Evolutionary conservation across 2,888 invertebrate genomes (phyloP).

Genomic region (Eilema depressum): DNA sequence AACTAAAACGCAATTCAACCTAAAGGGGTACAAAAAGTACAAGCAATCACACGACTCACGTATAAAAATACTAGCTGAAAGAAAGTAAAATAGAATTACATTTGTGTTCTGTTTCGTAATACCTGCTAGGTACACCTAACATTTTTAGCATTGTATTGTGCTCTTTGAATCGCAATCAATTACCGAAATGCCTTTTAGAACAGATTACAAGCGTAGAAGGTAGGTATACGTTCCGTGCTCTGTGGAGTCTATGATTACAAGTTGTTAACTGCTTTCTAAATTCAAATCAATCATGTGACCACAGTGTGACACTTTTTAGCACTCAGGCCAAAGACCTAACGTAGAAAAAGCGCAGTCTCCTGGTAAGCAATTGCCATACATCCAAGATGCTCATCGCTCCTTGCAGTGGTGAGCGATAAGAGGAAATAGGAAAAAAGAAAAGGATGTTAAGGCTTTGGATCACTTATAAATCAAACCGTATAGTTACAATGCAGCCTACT

Average conservation of each 20-base stretch:
- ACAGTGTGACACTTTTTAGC: slow-evolving; percentile 4
- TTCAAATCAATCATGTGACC: background rate
- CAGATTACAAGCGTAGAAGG: background rate
- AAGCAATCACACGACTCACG: background rate
- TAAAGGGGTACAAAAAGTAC: background rate
- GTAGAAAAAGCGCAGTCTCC: background rate
- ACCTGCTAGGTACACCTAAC: background rate
- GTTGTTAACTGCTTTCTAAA: background rate
- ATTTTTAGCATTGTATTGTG: background rate
- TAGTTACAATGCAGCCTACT: background rate
- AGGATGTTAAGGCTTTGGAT: background rate
- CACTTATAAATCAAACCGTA: background rate
- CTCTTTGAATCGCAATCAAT: slow-evolving; percentile 6
- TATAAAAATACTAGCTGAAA: background rate
- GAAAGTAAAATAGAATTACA: background rate
- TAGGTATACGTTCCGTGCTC: background rate
- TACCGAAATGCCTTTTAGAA: background rate
- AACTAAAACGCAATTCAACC: background rate
- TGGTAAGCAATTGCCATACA: background rate
- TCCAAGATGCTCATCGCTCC: background rate
- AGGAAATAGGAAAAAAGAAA: no score
- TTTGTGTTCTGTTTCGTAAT: background rate
- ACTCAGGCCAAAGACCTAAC: background rate
- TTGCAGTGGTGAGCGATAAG: background rate
- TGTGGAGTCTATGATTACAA: background rate